Evolutionary conservation across 2,797 vertebrate species (phyloP), one percentile per base, ranked within the genome.

Genomic region (Ciconia nigra): DNA sequence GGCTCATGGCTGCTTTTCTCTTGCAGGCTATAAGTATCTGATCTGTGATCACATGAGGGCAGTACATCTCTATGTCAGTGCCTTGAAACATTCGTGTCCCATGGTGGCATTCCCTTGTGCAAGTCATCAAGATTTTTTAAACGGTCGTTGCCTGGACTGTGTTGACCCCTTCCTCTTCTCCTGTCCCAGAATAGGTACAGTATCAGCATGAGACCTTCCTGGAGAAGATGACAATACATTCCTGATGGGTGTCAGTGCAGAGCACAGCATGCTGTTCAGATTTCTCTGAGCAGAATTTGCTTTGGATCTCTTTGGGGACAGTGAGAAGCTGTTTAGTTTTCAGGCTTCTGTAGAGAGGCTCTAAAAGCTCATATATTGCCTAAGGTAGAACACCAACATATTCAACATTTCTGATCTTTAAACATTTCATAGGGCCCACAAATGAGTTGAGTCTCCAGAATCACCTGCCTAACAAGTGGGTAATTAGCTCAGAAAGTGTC

Each of bases 21-120:
- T 87, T 96, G 86, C 98, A 99, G 99, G 99, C 92, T 99, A 99
- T 37, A 98, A 97, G 31, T 99, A 99, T 87, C 97, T 99, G 90
- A 99, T 99, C 89, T 99, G 99, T 31, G 99, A 99, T 98, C 99
- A 99, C 98, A 99, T 99, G 99, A 99, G 99, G 96, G 99, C 99
- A 17, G 97, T 99, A 88, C 94, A 99, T 37, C 98, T 99, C 97
- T 99, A 99, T 96, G 98, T 99, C 96, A 99, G 98, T 20, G 98
- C 99, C 11, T 91, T 99, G 92, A 98, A 98, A 52, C 86, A 98
- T 12, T 97, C 98, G 13, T 99, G 99, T 86, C 93, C 97, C 0
- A 29, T 99, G 7, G 12, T 92, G 63, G 99, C 99, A 4, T 98
- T 99, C 96, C 99, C 99, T 4, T 99, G 99, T 88, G 62, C 88